phyloP scores from a whole-genome alignment of 2,113 vertebrate genomes.

The Gallinago media region DNA sequence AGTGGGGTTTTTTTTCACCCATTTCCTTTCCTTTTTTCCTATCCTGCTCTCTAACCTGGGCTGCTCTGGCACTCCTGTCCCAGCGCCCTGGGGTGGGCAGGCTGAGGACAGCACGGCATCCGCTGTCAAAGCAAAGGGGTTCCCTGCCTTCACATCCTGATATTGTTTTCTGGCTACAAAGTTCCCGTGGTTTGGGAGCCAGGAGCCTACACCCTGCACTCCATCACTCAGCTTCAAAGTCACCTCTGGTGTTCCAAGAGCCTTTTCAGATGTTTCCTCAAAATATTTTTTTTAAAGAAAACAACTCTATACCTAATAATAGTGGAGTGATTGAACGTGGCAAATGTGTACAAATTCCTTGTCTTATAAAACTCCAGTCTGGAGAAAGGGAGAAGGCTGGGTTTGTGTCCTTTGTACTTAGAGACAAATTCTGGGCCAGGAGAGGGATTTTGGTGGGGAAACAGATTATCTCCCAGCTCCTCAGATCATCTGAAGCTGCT shows the following conservation, averaged over 20 bases:
- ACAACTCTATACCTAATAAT: background rate
- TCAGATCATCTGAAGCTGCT: background rate
- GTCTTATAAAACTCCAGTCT: background rate
- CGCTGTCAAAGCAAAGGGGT: background rate
- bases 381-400: background rate
- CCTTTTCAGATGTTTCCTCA: conserved; percentile 31
- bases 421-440: background rate
- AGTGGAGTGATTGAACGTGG: background rate
- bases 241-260: background rate
- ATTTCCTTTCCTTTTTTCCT: background rate
- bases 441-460: background rate
- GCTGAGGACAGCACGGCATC: background rate
- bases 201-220: background rate
- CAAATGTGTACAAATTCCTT: background rate
- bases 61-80: background rate
- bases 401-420: background rate
- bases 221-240: background rate
- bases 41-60: background rate
- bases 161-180: background rate
- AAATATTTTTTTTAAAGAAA: background rate
- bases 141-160: background rate
- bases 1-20: accelerated
- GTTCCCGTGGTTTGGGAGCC: background rate
- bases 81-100: background rate
- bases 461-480: background rate